Percentiles rank a stretch among this genome's conserved stretches.
phyloP scores from a whole-genome alignment of 2,888 invertebrate species.

The Pherbina coryleti region DNA sequence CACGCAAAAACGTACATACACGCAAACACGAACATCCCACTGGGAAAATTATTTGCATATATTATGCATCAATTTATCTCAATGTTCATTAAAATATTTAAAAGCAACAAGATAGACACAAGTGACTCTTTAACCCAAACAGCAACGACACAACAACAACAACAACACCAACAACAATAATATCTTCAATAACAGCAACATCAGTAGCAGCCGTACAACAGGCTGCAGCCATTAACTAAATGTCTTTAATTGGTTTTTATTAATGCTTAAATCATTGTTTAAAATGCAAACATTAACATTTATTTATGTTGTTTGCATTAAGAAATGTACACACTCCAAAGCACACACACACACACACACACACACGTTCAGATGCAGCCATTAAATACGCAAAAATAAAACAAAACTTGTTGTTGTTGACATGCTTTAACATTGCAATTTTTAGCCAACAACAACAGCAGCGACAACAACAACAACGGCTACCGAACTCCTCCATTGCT shows the following conservation, averaged over 20 bases:
- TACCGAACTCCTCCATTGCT: neutral
- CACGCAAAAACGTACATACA: neutral
- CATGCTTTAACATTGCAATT: too few relatives aligned
- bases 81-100: constrained; percentile 7
- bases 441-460: neutral
- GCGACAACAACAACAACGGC: neutral
- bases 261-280: constrained; percentile 34
- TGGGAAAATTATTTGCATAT: neutral
- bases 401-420: neutral
- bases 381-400: neutral
- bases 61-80: constrained; percentile 15
- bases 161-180: neutral
- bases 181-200: neutral
- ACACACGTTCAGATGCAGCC: neutral
- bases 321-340: constrained; percentile 15
- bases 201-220: neutral
- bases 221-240: constrained; percentile 15
- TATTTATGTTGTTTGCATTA: constrained; percentile 26
- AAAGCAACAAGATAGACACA: neutral
- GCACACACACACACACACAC: constrained; percentile 20
- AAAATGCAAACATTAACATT: constrained; percentile 30
- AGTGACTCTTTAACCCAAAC: neutral
- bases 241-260: constrained; percentile 37
- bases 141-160: neutral
- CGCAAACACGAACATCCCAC: neutral